These are phyloP conservation scores for Tolmerus cingulatus DNA, from an alignment of 2,888 invertebrate genomes.

Conservation along the genomic window DNA sequence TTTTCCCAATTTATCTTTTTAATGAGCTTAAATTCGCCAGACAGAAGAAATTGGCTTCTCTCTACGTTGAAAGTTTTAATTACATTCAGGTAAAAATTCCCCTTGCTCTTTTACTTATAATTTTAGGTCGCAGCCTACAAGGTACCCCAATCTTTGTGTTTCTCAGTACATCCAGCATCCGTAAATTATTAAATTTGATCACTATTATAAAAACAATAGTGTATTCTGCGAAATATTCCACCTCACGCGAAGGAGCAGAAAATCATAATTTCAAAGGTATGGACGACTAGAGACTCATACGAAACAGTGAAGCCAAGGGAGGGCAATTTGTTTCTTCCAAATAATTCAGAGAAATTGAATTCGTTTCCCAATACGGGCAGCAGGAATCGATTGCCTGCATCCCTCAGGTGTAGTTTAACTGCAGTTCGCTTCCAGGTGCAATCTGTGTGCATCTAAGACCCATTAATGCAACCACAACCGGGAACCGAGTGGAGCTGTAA, in stretches of 20 bases:
- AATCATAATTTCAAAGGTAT: neutral
- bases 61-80: neutral
- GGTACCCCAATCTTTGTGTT: neutral
- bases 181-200: neutral
- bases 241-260: neutral
- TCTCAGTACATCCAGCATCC: neutral
- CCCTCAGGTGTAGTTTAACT: neutral
- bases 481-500: neutral
- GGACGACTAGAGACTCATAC: neutral
- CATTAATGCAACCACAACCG: neutral
- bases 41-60: neutral
- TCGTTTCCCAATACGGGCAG: neutral
- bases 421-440: neutral
- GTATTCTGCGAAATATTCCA: neutral
- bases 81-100: neutral
- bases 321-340: neutral
- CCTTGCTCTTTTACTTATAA: neutral
- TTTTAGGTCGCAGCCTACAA: neutral
- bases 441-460: neutral
- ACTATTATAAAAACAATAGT: neutral
- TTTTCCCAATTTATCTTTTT: neutral
- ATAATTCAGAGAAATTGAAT: neutral
- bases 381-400: neutral
- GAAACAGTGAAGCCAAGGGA: neutral
- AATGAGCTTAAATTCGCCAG: neutral